Evolutionary conservation across 2,797 vertebrate genomes (phyloP), one percentile per base, ranked within the genome.

Genomic region (Emydoidea blandingii): DNA sequence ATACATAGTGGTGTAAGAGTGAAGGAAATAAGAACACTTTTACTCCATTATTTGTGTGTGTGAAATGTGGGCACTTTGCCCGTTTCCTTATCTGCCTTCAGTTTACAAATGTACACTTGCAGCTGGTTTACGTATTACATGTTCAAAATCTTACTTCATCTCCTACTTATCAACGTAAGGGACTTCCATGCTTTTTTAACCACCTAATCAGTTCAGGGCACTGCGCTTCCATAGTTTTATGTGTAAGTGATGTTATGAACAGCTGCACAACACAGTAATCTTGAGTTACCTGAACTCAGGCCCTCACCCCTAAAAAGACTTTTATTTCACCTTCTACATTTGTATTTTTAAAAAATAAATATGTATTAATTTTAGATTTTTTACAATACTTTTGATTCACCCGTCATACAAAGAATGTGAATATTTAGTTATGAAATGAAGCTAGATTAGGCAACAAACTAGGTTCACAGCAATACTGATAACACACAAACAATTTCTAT

Each of bases 21-120:
- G 59, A 89, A 93, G 89, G 37, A 44, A 94, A 88, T 4, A 88
- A 88, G 62, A 96, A 95, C 34, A 53, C 59, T 85, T 96, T 57
- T 90, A 88, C 94, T 89, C 19, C 34, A 92, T 94, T 96, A 96
- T 88, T 94, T 68, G 91, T 12, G 79, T 11, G 23, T 68, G 84
- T 91, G 87, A 96, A n/a, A 65, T 10, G n/a, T 94, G 85, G n/a
- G 25, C 76, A 93, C 68, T 80, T 49, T 3, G 80, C 54, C 89
- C 86, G 9, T 59, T 89, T 41, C 72, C 41, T 74, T 27, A 12
- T 74, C 41, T 44, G 68, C 25, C n/a, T 94, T 89, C 90, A 87
- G 88, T 92, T 93, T 74, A 74, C 12, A 74, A 44, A 74, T 14
- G 19, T 74, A 14, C 12, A 27, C 41, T 44, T 5, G 5, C 37